Evolutionary conservation across 2,113 vertebrate genomes (phyloP), one percentile per base, ranked within the genome.

Genomic region (Canis aureus): DNA sequence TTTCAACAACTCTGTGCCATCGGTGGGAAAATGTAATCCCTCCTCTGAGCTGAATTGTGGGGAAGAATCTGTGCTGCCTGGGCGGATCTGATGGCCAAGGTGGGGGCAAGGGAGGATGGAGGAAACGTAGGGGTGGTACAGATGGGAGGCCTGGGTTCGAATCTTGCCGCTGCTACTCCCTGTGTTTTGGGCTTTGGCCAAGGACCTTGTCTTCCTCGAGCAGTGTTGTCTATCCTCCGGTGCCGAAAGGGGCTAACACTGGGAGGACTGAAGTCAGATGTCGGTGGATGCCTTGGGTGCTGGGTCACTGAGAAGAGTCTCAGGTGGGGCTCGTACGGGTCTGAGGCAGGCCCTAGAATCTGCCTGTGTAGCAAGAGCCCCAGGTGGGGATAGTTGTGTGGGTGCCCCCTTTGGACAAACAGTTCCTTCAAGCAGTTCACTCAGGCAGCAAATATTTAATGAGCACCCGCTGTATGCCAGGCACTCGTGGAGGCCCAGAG

Each of bases 321-420:
- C 17, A 1, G 16, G 55, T 1, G 4, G 29, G 17, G 27, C 12
- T 35, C 27, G 78, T 20, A 2, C 0, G 9, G 23, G 59, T 29
- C 86, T n/a, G 25, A 11, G 1, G 27, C 59, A 2, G 5, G 6
- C 62, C 82, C 51, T 35, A 17, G 76, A 19, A 49, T 35, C 22
- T 67, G 22, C 57, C 89, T 25, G 25, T 13, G 12, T 10, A 25
- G 32, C 67, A 8, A 1, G 87, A 78, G 25, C 49, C 27, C 32
- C 66, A 12, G 27, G 76, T 43, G 74, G 23, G 62, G 8, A 43
- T 0, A 1, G 73, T 16, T n/a, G 5, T 0, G 0, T 5, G 53
- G 59, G 43, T 11, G 3, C 5, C 9, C 3, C 22, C 38, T 57
- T 64, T 43, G 12, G 59, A 69, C 53, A 78, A 80, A 11, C 23